These are phyloP conservation scores for Paradisaea rubra DNA, from an alignment of 2,113 vertebrate species.

Conservation along the genomic window DNA sequence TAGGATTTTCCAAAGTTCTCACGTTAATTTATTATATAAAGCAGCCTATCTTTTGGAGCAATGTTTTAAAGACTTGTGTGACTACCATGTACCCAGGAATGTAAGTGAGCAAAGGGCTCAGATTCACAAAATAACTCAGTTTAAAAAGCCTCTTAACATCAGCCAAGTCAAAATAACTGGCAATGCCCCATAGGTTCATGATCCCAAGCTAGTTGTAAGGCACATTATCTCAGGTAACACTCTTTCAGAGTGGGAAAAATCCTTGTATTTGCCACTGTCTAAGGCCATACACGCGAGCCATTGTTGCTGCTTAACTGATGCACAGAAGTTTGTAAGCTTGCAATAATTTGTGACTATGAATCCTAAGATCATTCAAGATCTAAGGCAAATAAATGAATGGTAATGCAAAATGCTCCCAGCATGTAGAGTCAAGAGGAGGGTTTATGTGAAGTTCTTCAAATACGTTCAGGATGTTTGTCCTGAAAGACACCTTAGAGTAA, in stretches of 20 bases:
- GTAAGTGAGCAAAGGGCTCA: neutral
- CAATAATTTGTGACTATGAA: neutral
- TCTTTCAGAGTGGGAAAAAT: neutral
- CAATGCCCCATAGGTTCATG: neutral
- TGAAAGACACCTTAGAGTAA: neutral
- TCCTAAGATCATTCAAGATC: neutral
- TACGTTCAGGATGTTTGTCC: neutral
- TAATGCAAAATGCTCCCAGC: neutral
- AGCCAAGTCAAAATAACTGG: neutral
- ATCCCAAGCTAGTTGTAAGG: neutral
- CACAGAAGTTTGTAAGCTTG: neutral
- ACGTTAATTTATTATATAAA: neutral
- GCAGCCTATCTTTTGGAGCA: neutral
- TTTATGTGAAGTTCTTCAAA: neutral
- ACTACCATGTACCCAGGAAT: neutral
- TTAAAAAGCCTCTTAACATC: neutral
- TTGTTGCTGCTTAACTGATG: neutral
- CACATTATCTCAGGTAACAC: neutral
- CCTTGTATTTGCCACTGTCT: neutral
- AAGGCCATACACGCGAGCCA: neutral
- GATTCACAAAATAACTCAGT: neutral
- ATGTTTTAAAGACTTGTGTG: neutral
- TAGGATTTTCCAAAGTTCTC: constrained; percentile 24
- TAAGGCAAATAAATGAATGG: neutral
- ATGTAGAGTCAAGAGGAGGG: neutral